Evolutionary conservation across 2,113 vertebrate genomes (phyloP), one percentile per base, ranked within the genome.

Genomic region (Morone chrysops): DNA sequence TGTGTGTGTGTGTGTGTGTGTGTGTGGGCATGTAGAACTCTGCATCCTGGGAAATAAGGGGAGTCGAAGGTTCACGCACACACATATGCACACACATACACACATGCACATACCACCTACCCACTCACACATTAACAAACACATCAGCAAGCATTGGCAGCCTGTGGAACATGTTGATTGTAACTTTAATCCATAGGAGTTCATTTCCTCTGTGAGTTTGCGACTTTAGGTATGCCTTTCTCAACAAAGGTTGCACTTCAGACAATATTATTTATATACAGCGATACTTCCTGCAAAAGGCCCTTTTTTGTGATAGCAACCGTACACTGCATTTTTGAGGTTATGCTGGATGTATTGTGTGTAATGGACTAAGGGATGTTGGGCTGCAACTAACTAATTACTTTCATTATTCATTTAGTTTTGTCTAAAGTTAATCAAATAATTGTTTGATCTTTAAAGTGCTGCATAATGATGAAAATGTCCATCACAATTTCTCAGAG

Each of bases 41-140:
- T 75, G 78, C 82, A 90, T 93, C 90, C 68, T 88, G 93, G 94
- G 94, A 95, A 95, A 95, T 94, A 94, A 93, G 80, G 45, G 22
- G 77, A 88, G 80, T 81, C 47, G 43, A 85, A 89, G 90, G 69
- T 74, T 80, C 5, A 51, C 80, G 45, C 83, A 80, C 78, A 71
- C 71, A 84, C 85, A 89, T 1, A 83, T 53, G 18, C 66, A 74
- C 80, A 72, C 54, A 18, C 69, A 69, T 45, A 85, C 89, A 75
- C 82, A 68, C 80, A 77, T 71, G 62, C 70, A 72, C 78, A 45
- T 63, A 82, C 62, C 68, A 54, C 51, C 71, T 82, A 72, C 82
- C 88, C 82, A 84, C 83, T 62, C 76, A 20, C 86, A 83, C 81
- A 84, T 87, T 88, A 88, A 62, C 82, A 73, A 62, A 86, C 79